Evolutionary conservation across 2,888 invertebrate species (phyloP).

Genomic region (Podabrus alpinus): DNA sequence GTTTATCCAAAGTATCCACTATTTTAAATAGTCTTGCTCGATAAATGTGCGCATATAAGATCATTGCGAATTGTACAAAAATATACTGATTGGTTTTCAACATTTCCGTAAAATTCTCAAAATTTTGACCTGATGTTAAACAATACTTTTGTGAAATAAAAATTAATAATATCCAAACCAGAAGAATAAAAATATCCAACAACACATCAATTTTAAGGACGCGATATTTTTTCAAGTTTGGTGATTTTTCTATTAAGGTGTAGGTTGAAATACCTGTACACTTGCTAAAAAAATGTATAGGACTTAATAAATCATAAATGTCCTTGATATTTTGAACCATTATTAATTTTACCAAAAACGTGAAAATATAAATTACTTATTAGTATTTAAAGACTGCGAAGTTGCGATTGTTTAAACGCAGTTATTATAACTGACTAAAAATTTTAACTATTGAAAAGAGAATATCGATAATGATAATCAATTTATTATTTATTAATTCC

Average conservation of each 20-base stretch:
- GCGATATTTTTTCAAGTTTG: not conserved
- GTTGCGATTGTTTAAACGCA: not conserved
- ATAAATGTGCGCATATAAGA: not conserved
- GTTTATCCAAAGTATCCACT: not conserved
- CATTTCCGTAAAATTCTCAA: not conserved
- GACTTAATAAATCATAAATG: not conserved
- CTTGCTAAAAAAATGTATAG: not conserved
- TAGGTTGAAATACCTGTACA: not conserved
- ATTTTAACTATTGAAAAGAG: not conserved
- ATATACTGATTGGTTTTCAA: not conserved
- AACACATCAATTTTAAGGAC: not conserved
- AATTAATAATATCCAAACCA: not conserved
- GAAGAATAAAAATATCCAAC: not conserved
- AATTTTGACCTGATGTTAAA: not conserved
- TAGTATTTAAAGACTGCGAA: not conserved
- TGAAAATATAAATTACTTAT: not conserved
- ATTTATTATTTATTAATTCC: not conserved
- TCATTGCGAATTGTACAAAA: not conserved
- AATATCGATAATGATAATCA: not conserved
- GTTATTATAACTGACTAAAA: not conserved
- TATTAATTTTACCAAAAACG: not conserved
- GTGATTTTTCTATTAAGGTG: not conserved
- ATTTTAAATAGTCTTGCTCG: not conserved
- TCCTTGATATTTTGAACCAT: not conserved
- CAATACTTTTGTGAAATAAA: not conserved